phyloP scores from a whole-genome alignment of 2,888 invertebrate species.

The Lydus trimaculatus region DNA sequence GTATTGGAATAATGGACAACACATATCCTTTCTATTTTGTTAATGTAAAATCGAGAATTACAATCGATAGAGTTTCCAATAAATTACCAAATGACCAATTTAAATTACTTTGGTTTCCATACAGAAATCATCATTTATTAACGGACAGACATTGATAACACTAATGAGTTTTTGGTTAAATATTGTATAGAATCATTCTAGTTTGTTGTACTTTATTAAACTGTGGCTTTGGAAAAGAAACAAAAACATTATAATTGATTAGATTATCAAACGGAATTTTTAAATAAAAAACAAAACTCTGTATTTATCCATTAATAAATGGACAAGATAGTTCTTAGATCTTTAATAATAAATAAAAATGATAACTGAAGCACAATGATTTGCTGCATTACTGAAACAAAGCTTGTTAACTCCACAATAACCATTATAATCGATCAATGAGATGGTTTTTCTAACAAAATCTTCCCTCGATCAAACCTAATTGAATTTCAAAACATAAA shows the following conservation, averaged over 20 bases:
- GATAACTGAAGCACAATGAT: constrained; percentile 27
- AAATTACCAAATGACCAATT: constrained; percentile 5
- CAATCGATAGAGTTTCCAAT: constrained; percentile 4
- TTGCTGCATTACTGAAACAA: constrained; percentile 26
- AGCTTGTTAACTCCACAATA: constrained; percentile 27
- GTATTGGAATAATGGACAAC: background rate
- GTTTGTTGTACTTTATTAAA: too few species aligned
- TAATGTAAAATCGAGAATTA: constrained; percentile 4
- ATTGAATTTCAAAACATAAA: background rate
- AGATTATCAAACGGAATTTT: too few species aligned
- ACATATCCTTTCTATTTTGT: constrained; percentile 8
- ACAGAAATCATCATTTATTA: constrained; percentile 8
- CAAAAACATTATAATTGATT: too few species aligned
- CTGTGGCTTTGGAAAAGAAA: too few species aligned
- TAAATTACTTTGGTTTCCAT: constrained; percentile 12
- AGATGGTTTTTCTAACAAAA: constrained; percentile 10
- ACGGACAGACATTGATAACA: constrained; percentile 7
- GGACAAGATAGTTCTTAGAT: background rate
- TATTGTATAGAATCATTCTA: too few species aligned
- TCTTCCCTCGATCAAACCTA: background rate
- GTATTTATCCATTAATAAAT: background rate
- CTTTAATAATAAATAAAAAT: constrained; percentile 19
- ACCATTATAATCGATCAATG: constrained; percentile 34
- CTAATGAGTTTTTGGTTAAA: constrained; percentile 9
- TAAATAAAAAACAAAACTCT: background rate